A percentile compares a stretch with the other conserved stretches of the same genome.
phyloP scores from a whole-genome alignment of 1,140 invertebrate species.

The Orchestia grillus region DNA sequence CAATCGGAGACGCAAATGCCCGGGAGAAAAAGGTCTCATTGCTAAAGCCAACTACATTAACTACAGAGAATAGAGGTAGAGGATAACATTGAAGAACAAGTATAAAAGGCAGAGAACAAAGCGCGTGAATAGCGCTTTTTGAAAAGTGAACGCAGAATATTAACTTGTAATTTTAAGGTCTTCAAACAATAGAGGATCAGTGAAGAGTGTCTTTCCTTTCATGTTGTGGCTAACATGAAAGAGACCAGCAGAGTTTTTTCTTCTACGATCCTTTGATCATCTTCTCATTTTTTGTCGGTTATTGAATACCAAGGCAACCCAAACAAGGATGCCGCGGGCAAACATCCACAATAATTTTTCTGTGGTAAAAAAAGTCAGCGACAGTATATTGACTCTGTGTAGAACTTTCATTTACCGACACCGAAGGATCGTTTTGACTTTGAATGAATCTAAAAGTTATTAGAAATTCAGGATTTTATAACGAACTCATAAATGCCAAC shows the following conservation, averaged over 20 bases:
- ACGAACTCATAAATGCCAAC: too few relatives aligned
- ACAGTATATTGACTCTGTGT: background rate
- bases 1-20: too few relatives aligned
- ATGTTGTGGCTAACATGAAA: background rate
- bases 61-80: background rate
- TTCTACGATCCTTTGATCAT: background rate
- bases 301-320: background rate
- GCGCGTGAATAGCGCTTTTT: background rate
- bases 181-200: background rate
- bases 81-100: background rate
- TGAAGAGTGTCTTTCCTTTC: background rate
- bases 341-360: background rate
- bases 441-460: too few relatives aligned
- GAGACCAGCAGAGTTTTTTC: background rate
- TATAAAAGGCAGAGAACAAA: background rate
- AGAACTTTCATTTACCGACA: too few relatives aligned
- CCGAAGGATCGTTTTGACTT: too few relatives aligned
- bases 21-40: background rate
- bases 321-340: background rate
- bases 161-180: background rate
- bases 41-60: background rate
- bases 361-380: background rate
- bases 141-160: background rate
- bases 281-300: background rate
- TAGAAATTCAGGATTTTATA: too few relatives aligned